Base-by-base conservation (phyloP, 2,113 vertebrate genomes). In the Hippocampus mohnikei region DNA sequence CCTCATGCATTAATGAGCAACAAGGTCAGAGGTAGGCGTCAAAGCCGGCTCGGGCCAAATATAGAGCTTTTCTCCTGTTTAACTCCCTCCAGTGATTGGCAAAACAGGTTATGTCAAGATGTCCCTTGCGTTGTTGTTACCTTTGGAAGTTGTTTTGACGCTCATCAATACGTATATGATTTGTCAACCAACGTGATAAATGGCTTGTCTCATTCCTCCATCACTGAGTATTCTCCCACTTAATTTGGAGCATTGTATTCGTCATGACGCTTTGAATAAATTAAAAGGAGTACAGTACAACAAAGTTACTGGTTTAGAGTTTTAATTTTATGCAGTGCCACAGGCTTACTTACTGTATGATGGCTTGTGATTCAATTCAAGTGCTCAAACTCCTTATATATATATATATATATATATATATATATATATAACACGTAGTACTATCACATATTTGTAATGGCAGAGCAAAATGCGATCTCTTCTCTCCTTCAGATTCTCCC, bases 1-100 rank as follows among this genome's bases (percentile, higher is more conserved):
- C 81, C 85, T 88, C 87, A 88, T 88, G 85, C 83, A 88, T 90
- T 90, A 92, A 90, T 90, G 82, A 90, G 88, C 74, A 88, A 88
- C 78, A 84, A 81, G 85, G 88, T 81, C 75, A 72, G 74, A 86
- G 83, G 81, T 80, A 81, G 72, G 79, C 72, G 76, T 87, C 82
- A 85, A 77, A 25, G 80, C 76, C 71, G 69, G 76, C 56, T 69
- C 33, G 5, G 42, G 73, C 77, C 82, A 80, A 83, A 80, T 88
- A 88, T 88, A 89, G 80, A 64, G 40, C 69, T 64, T 41, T 74
- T 83, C 64, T 74, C 67, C 66, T 66, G 21, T 77, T 75, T 75
- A 40, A 62, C 20, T 40, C 37, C 20, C 10, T 62, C 10, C 60
- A 11, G 18, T 20, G 37, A 62, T 62, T 40, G 60, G 29, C 9